Conservation (phyloP, 2,113 vertebrate genomes). For the Reinhardtius hippoglossoides region DNA sequence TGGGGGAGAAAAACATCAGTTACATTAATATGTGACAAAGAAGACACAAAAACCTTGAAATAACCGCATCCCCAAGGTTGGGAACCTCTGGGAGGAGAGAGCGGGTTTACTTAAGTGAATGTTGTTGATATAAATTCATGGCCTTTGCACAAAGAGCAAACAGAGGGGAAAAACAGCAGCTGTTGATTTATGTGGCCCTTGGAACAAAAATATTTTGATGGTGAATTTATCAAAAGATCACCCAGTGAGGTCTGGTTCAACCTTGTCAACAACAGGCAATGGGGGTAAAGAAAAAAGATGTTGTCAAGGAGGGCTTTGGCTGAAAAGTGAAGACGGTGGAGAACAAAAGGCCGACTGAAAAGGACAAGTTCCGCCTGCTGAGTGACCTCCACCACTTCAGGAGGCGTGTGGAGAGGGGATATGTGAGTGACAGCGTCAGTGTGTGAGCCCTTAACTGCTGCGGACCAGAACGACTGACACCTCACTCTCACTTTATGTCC, state of each 20-base stretch:
- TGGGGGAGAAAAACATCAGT: slow-evolving; percentile 13
- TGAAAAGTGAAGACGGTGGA: slow-evolving; percentile 14
- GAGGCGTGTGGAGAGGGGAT: not conserved
- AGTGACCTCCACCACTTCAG: slow-evolving; percentile 45
- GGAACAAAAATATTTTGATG: slow-evolving; percentile 31
- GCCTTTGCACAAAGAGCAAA: slow-evolving; percentile 40
- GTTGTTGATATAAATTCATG: slow-evolving; percentile 33
- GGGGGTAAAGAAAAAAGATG: not conserved
- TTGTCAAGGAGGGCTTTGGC: slow-evolving; percentile 3
- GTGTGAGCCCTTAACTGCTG: not conserved
- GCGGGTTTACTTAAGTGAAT: slow-evolving; percentile 8
- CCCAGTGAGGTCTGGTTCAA: slow-evolving; percentile 17
- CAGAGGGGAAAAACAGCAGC: slow-evolving; percentile 2
- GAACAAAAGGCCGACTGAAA: slow-evolving; percentile 50
- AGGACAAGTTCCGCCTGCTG: slow-evolving; percentile 38
- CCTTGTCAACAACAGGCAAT: slow-evolving; percentile 41
- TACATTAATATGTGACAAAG: slow-evolving; percentile 4
- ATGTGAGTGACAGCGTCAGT: slow-evolving; percentile 8
- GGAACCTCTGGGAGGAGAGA: slow-evolving; percentile 1
- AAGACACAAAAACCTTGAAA: slow-evolving; percentile 24
- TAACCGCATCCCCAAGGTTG: slow-evolving; percentile 25
- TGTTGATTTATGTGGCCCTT: slow-evolving; percentile 4
- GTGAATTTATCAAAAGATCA: slow-evolving; percentile 7
- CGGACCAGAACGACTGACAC: not conserved
- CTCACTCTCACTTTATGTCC: not conserved